Conservation (phyloP, 1,140 invertebrate genomes). For the Achroia grisella region DNA sequence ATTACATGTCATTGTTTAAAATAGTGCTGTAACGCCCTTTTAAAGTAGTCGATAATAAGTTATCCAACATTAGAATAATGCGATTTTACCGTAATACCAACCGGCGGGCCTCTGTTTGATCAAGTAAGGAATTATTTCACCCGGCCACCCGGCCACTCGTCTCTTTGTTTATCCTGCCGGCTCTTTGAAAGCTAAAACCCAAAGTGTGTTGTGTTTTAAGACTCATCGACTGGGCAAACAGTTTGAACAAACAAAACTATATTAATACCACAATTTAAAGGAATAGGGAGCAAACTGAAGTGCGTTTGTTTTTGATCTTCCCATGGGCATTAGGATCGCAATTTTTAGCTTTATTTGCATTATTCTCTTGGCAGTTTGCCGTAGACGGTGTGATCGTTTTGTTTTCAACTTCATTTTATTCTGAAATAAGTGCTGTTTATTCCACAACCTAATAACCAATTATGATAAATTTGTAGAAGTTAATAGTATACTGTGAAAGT, state of each 20-base stretch:
- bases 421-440: no score
- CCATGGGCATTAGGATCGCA: slow-evolving; percentile 30
- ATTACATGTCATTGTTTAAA: no score
- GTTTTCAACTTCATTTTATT: no score
- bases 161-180: slow-evolving; percentile 52
- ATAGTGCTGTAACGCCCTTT: no score
- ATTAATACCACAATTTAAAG: slow-evolving; percentile 63
- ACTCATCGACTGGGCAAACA: slow-evolving; percentile 62
- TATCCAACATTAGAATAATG: slow-evolving; percentile 33
- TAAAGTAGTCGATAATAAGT: no score
- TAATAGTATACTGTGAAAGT: no score
- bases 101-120: slow-evolving; percentile 47
- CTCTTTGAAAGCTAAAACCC: slow-evolving; percentile 69
- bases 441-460: no score
- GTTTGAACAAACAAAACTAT: slow-evolving; percentile 44
- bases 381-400: no score
- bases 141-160: slow-evolving; percentile 43
- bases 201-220: slow-evolving; percentile 64
- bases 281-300: slow-evolving; percentile 56
- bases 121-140: slow-evolving; percentile 48
- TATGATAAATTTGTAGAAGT: no score
- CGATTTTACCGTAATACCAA: slow-evolving; percentile 51
- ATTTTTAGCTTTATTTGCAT: slow-evolving; percentile 4
- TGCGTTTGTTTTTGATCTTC: slow-evolving; percentile 39
- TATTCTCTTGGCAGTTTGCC: no score